Conservation (phyloP, 2,888 invertebrate genomes). For the Drosophila histrio region DNA sequence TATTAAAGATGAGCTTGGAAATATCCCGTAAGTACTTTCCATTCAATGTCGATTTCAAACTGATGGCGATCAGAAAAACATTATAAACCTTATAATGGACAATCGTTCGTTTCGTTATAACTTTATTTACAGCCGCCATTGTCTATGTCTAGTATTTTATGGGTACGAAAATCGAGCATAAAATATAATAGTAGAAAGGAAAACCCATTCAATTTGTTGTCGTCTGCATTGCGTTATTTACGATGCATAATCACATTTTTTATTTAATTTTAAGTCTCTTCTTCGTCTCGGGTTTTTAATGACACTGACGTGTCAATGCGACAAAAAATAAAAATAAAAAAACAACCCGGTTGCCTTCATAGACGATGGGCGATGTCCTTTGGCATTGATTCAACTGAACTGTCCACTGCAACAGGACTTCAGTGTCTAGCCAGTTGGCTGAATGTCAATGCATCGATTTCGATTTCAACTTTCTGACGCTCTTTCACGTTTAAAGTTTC, state of each 20-base stretch:
- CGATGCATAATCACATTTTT: conserved; percentile 74
- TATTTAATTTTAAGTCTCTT: conserved; percentile 64
- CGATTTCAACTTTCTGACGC: conserved; percentile 16
- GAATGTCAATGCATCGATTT: conserved; percentile 71
- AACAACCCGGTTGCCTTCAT: neutral
- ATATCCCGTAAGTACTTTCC: neutral
- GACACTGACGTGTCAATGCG: conserved; percentile 75
- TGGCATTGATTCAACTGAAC: conserved; percentile 70
- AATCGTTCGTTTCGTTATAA: neutral
- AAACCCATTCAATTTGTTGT: conserved; percentile 35
- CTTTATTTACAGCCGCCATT: neutral
- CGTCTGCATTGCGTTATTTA: conserved; percentile 68
- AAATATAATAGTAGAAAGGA: neutral
- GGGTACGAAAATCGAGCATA: neutral
- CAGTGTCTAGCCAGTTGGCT: conserved; percentile 66
- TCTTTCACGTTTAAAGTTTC: conserved; percentile 42
- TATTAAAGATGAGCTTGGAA: neutral
- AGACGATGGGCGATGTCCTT: conserved; percentile 41
- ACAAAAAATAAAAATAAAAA: conserved; percentile 46
- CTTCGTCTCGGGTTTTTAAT: conserved; percentile 57
- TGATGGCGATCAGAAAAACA: neutral
- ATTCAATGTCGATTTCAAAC: no score
- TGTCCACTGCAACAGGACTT: conserved; percentile 65
- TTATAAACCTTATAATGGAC: neutral
- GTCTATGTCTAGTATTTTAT: conserved; percentile 15